Evolutionary conservation across 2,797 vertebrate genomes (phyloP).

Genomic region (Gymnothorax javanicus): DNA sequence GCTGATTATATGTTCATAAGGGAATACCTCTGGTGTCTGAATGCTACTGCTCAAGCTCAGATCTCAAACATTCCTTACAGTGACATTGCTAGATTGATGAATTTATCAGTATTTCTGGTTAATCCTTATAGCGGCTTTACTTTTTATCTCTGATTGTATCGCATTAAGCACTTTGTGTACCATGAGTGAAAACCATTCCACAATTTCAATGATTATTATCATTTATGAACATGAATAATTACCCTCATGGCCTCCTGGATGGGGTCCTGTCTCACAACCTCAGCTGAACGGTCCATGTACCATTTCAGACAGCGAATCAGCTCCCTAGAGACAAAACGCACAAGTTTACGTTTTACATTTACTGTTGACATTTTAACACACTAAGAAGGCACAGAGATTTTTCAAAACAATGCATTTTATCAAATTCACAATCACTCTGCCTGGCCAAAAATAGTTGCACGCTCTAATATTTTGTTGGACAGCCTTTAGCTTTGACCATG

Average conservation of each 20-base stretch:
- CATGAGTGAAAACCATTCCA: not conserved
- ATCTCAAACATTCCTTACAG: too few species aligned
- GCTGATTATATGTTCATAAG: not conserved
- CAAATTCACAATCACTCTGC: too few species aligned
- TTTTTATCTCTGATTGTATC: not conserved
- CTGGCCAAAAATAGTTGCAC: too few species aligned
- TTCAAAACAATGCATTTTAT: too few species aligned
- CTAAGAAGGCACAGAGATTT: too few species aligned
- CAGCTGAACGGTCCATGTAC: constrained; percentile 99
- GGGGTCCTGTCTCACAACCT: constrained; percentile 94
- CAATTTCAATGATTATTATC: not conserved
- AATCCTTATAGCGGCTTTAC: not conserved
- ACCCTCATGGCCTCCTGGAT: constrained; percentile 99
- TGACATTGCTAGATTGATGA: too few species aligned
- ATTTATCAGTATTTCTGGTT: too few species aligned
- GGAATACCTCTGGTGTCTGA: not conserved
- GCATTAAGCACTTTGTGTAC: not conserved
- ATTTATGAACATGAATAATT: constrained; percentile 37
- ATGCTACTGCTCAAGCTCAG: too few species aligned
- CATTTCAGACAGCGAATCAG: constrained; percentile 96
- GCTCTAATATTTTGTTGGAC: too few species aligned
- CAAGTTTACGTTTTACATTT: not conserved
- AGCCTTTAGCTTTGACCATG: too few species aligned
- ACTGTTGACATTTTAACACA: too few species aligned
- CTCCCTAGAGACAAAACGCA: constrained; percentile 72